Conservation (phyloP, 2,797 vertebrate species). For the Manis crassicaudata region DNA sequence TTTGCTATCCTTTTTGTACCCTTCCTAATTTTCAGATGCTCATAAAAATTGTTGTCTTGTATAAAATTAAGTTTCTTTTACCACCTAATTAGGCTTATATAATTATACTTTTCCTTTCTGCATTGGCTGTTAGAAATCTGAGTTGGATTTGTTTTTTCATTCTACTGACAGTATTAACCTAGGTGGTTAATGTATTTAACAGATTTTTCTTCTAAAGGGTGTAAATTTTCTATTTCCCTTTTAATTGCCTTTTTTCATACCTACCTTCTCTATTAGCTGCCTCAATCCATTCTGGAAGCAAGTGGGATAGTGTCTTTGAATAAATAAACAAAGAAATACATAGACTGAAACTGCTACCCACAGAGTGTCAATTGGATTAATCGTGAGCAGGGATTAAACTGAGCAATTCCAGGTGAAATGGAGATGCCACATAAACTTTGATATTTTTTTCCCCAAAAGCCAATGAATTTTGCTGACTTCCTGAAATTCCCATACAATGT, state of each 20-base stretch:
- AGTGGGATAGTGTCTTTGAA: not conserved
- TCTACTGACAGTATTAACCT: conserved; percentile 7
- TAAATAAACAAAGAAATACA: not conserved
- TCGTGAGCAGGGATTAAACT: not conserved
- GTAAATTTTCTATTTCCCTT: not conserved
- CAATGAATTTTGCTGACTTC: not conserved
- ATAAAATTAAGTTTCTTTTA: not conserved
- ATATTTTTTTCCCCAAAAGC: not conserved
- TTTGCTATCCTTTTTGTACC: not conserved
- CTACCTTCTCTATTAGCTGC: not conserved
- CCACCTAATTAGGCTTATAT: not conserved
- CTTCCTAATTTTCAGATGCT: not conserved
- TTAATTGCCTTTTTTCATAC: not conserved
- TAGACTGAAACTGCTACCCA: not conserved
- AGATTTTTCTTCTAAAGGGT: not conserved
- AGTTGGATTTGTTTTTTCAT: conserved; percentile 7
- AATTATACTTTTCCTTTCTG: not conserved
- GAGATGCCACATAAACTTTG: too few species aligned
- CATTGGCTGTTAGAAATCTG: not conserved
- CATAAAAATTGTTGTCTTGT: not conserved
- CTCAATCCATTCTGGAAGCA: not conserved
- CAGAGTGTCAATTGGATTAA: not conserved
- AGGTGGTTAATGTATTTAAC: not conserved
- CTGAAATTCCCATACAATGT: not conserved
- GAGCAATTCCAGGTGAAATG: not conserved